Evolutionary conservation across 2,113 vertebrate genomes (phyloP).

Genomic region (Xiphophorus hellerii): DNA sequence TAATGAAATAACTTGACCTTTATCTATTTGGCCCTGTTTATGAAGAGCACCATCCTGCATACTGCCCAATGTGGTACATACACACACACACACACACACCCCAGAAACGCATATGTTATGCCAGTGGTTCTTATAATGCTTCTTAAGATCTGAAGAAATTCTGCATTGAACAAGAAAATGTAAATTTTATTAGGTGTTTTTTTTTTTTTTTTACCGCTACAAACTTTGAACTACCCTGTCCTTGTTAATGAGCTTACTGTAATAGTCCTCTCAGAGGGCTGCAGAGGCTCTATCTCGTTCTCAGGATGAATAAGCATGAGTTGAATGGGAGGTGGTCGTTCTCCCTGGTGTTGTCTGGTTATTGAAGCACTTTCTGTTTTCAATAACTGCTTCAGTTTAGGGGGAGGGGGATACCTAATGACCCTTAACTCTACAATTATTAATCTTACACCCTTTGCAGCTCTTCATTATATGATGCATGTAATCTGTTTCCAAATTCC

Average conservation of each 20-base stretch:
- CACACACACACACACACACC: slow-evolving; percentile 35
- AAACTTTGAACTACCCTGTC: too few relatives aligned
- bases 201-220: neutral
- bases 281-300: neutral
- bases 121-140: neutral
- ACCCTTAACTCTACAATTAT: slow-evolving; percentile 52
- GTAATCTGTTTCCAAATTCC: slow-evolving; percentile 45
- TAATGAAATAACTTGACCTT: slow-evolving; percentile 70
- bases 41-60: slow-evolving; percentile 44
- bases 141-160: too few relatives aligned
- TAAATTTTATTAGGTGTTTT: too few relatives aligned
- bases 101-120: neutral
- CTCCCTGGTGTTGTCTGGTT: slow-evolving; percentile 48
- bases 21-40: slow-evolving; percentile 48
- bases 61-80: slow-evolving; percentile 37
- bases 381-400: slow-evolving; percentile 64
- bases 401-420: slow-evolving; percentile 51
- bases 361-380: slow-evolving; percentile 38
- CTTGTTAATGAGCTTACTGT: neutral
- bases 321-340: slow-evolving; percentile 5
- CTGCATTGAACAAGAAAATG: too few relatives aligned
- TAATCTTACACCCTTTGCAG: slow-evolving; percentile 57
- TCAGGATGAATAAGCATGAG: slow-evolving; percentile 17
- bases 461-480: slow-evolving; percentile 43
- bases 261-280: neutral